phyloP scores from a whole-genome alignment of 2,888 invertebrate genomes.

The Seladonia tumulorum region DNA sequence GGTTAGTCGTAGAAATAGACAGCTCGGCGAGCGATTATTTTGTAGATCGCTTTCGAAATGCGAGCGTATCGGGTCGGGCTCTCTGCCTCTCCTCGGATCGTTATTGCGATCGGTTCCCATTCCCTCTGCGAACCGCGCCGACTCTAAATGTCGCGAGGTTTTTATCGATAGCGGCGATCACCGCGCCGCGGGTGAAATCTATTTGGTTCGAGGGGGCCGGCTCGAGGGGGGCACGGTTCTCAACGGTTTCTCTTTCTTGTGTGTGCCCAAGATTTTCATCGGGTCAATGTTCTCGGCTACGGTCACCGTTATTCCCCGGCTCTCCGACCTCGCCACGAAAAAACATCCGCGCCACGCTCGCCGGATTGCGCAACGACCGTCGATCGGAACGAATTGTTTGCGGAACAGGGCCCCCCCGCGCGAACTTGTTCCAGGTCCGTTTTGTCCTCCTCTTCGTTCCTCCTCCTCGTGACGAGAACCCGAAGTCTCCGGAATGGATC shows the following conservation, averaged over 20 bases:
- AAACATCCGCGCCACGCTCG: slow-evolving; percentile 55
- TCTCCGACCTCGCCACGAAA: slow-evolving; percentile 68
- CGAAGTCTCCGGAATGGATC: not conserved
- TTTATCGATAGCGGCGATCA: slow-evolving; percentile 60
- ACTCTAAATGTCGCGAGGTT: slow-evolving; percentile 53
- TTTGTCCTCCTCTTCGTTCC: not conserved
- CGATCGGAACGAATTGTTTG: slow-evolving; percentile 12
- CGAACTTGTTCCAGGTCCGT: not conserved
- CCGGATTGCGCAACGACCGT: slow-evolving; percentile 52
- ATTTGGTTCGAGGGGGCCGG: slow-evolving; percentile 59
- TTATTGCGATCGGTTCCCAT: slow-evolving; percentile 15
- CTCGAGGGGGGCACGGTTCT: slow-evolving; percentile 49
- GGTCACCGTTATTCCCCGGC: slow-evolving; percentile 72
- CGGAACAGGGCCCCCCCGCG: not conserved
- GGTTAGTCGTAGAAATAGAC: not conserved
- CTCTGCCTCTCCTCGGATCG: not conserved
- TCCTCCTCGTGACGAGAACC: slow-evolving; percentile 4
- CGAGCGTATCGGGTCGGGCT: not conserved
- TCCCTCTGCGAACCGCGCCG: not conserved
- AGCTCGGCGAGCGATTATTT: not conserved
- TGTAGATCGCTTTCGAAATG: not conserved
- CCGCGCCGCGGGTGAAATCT: slow-evolving; percentile 62
- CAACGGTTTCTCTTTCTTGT: slow-evolving; percentile 74
- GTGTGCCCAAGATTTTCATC: slow-evolving; percentile 73
- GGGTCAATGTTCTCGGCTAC: slow-evolving; percentile 72